Evolutionary conservation across 2,797 vertebrate genomes (phyloP), one percentile per base, ranked within the genome.

Genomic region (Cynodonichthys magdalenae): DNA sequence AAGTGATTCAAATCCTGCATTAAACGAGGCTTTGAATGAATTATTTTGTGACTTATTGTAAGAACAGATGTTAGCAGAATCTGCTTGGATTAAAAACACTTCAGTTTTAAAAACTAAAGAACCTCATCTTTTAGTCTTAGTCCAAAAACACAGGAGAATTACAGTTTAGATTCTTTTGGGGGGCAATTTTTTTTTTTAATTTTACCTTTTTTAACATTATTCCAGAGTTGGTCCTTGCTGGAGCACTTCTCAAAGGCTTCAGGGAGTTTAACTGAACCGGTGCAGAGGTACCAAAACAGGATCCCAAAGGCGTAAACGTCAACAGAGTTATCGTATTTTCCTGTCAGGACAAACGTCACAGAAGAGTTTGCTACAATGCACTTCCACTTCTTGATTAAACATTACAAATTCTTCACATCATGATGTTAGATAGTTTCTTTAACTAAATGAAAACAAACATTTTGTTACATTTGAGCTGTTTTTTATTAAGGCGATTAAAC

Each of bases 191-290:
- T 9, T n/a, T 24, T 24, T 24, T 24, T 24, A 24, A 2, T 24
- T 24, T 74, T 89, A 98, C 97, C 98, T 96, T 93, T 98, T 79
- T 96, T 95, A 50, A 99, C 97, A 0, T 99, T 99, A 87, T 94
- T 99, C 98, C 98, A 99, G 45, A 99, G 95, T 85, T 99, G 98
- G 81, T 99, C 98, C 86, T 99, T 99, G 89, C 96, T 99, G 58
- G 96, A 94, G 71, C 98, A 99, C 82, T 94, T 97, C 91, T 99
- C 98, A 48, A 99, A 99, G 28, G 98, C 95, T 83, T 99, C 98
- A 15, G 98, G 98, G 70, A 99, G 92, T 90, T 96, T 98, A 55
- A 99, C 92, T 0, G 97, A 96, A 56, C 98, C 98, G 0, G 96
- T 96, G 86, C 98, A 99, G 49, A 99, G 93, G 84, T 99, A 99